Base-by-base conservation (phyloP, 2,888 invertebrate genomes). In the Subacronicta megacephala region DNA sequence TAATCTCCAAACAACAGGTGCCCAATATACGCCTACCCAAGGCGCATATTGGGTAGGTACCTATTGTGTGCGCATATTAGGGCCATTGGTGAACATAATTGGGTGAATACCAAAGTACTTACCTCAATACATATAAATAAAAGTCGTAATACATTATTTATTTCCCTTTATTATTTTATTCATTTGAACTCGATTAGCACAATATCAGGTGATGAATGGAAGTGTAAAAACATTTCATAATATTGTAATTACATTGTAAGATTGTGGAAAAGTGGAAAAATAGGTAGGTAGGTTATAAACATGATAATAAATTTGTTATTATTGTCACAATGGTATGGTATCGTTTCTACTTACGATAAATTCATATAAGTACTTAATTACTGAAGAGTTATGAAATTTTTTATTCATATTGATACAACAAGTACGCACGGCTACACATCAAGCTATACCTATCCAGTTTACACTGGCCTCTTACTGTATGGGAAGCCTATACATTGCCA, bases 221-320 rank as follows among this genome's bases (percentile, higher is more conserved):
- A 63, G 62, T 71, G 63, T 72, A 62, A 65, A 72, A 77, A 29
- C n/a, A 29, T 52, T 55, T 62, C 41, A 56, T 52, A 56, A 17
- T 47, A 46, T 50, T 72, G 72, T 67, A 0, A 3, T 13, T 23
- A 23, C 33, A 51, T 23, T 20, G 1, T 65, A 62, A 80, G 66
- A 78, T 80, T 84, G 83, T 92, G 89, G 80, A 91, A 93, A 92
- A 91, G 89, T 93, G 92, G 80, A 92, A 92, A 92, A 92, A 93
- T 92, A 90, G 38, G 58, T 46, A 36, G 50, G 49, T 47, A n/a
- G 75, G 78, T 72, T 82, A 82, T 63, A 75, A 74, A 75, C 74
- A 58, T 68, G 77, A 75, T 78, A 74, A 78, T 80, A 83, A 82
- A 81, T 80, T 82, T 56, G 16, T 77, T 81, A 85, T 92, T 92